Evolutionary conservation across 1,140 invertebrate species (phyloP), one percentile per base, ranked within the genome.

Genomic region (Hydropsyche tenuis): DNA sequence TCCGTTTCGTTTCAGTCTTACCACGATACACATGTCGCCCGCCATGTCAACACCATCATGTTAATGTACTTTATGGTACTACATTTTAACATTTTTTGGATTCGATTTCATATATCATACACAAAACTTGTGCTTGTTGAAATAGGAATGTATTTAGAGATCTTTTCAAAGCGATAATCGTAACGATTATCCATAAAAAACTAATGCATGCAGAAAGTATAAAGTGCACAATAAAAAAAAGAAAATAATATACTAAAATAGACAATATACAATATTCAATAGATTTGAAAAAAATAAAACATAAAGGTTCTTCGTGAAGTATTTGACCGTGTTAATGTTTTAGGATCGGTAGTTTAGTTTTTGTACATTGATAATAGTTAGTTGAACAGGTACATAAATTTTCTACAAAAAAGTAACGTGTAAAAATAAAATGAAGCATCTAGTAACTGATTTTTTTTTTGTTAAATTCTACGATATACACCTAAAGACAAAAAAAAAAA

Each of bases 1-100:
- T 73, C 45, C 63, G n/a, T 70, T 71, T 65, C 46, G 56, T 20
- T 37, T 77, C 76, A 77, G 76, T 77, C 76, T 77, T 77, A 73
- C 76, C 76, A 77, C 66, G 69, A 42, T 42, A 46, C 73, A 53
- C 51, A 73, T 46, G 23, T 75, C 76, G 71, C 69, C 76, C 70
- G 66, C 64, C 43, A 71, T 73, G 75, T 74, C 74, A 69, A 63
- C 70, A 63, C 70, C 70, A 72, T 63, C 70, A 72, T 72, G 68
- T 70, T 70, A 62, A 72, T 72, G 70, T 72, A 72, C 70, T 70
- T 20, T 56, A 70, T 56, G 68, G 45, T 27, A 56, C 68, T 25
- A 70, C 7, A 23, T 56, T 30, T 37, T 68, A 16, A 56, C 48
- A 70, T 70, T 70, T 70, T 70, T 70, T 56, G 48, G 51, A 56